Percentiles rank a stretch among this genome's conserved stretches.
phyloP scores from a whole-genome alignment of 2,797 vertebrate genomes.

The Cetoscarus ocellatus region DNA sequence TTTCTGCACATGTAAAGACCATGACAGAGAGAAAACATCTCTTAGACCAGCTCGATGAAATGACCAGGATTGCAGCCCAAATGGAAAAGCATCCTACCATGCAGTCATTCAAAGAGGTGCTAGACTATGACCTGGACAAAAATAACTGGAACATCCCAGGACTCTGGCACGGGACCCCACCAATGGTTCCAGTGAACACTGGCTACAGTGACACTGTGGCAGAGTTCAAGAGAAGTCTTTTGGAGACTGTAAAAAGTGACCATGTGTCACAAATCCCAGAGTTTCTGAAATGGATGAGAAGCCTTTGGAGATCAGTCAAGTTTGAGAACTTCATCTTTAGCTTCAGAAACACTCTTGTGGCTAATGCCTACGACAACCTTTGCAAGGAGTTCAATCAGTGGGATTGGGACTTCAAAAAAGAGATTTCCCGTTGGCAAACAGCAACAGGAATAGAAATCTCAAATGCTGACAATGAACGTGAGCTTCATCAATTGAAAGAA shows the following conservation, averaged over 20 bases:
- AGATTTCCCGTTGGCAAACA: slow-evolving; percentile 47
- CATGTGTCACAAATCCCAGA: slow-evolving; percentile 67
- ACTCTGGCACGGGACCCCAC: slow-evolving; percentile 85
- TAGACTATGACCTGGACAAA: slow-evolving; percentile 71
- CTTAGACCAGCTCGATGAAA: slow-evolving; percentile 70
- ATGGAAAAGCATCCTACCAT: slow-evolving; percentile 59
- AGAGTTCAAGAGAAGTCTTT: slow-evolving; percentile 77
- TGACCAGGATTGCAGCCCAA: slow-evolving; percentile 68
- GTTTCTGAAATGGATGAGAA: slow-evolving; percentile 78
- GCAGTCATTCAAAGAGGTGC: slow-evolving; percentile 66
- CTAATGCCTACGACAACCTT: slow-evolving; percentile 72
- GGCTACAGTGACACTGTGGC: slow-evolving; percentile 82
- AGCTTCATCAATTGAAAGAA: not conserved
- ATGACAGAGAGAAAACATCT: slow-evolving; percentile 51
- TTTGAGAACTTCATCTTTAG: slow-evolving; percentile 81
- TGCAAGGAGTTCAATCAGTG: slow-evolving; percentile 63
- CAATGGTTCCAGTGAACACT: slow-evolving; percentile 85
- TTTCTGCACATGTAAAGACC: slow-evolving; percentile 60
- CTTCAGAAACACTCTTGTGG: slow-evolving; percentile 79
- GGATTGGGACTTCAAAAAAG: slow-evolving; percentile 75
- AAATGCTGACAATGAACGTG: slow-evolving; percentile 36
- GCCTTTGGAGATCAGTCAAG: slow-evolving; percentile 80
- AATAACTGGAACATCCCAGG: slow-evolving; percentile 85
- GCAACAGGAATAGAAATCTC: slow-evolving; percentile 51
- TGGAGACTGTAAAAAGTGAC: slow-evolving; percentile 60